phyloP scores from a whole-genome alignment of 2,888 invertebrate species.

The Trachelus tabidus region DNA sequence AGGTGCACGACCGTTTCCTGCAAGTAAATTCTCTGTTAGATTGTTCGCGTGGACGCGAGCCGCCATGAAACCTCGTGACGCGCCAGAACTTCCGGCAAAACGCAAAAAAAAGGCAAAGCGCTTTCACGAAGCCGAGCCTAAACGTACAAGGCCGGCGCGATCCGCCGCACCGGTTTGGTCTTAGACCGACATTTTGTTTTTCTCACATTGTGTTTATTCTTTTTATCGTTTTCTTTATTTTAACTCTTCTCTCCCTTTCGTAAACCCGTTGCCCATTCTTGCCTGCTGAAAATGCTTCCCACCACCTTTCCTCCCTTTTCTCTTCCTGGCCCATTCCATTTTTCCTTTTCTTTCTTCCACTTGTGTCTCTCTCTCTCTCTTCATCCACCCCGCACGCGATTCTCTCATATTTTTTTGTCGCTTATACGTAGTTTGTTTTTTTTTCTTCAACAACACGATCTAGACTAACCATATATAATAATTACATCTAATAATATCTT shows the following conservation, averaged over 20 bases:
- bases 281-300: conserved; percentile 10
- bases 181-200: conserved; percentile 52
- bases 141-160: conserved; percentile 37
- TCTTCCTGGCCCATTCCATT: conserved; percentile 3
- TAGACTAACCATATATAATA: conserved; percentile 66
- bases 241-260: conserved; percentile 9
- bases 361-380: neutral
- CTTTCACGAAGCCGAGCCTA: neutral
- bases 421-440: conserved; percentile 58
- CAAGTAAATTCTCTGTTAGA: neutral
- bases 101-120: conserved; percentile 15
- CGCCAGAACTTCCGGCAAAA: neutral
- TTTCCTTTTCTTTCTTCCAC: conserved; percentile 13
- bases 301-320: conserved; percentile 4
- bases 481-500: conserved; percentile 67
- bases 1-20: neutral
- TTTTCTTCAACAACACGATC: conserved; percentile 66
- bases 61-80: neutral
- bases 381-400: neutral
- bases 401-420: conserved; percentile 39
- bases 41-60: neutral
- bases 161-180: conserved; percentile 54
- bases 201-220: conserved; percentile 17
- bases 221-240: conserved; percentile 30
- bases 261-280: conserved; percentile 7